Base-by-base conservation (phyloP, 2,888 invertebrate genomes). In the Andrena praecox region DNA sequence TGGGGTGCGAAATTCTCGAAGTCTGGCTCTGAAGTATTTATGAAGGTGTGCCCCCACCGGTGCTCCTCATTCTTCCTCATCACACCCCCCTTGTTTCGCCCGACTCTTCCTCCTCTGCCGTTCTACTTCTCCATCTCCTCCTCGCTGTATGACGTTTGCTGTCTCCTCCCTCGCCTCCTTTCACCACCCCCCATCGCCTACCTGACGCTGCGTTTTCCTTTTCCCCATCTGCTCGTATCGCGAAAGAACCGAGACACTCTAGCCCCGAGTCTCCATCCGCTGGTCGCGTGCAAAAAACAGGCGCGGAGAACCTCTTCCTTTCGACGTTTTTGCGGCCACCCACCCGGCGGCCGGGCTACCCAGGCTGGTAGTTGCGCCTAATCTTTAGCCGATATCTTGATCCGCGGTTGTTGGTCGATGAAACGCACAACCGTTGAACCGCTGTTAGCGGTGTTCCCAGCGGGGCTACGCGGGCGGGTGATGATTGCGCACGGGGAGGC, bases 11-110 rank as follows among this genome's bases (percentile, higher is more conserved):
- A 91, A 90, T 92, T 91, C 88, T 85, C 87, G 78, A 89, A 89
- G 90, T 87, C 92, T 92, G 91, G 85, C 79, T 82, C 85, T 91
- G 92, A 92, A 92, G 91, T 92, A 92, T 92, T 92, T 92, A 92
- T 92, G 91, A 89, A 90, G 88, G 87, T 86, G 84, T 78, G 84
- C 85, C 77, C 81, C 73, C 52, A 72, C 64, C 62, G 78, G 74
- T 60, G 63, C 75, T 54, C 77, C 72, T 76, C 74, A 59, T 84
- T 71, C 63, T 67, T 78, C 85, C 72, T 82, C 75, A 77, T 85
- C 81, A 54, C 62, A 42, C 79, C 59, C 67, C 70, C 66, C 75
- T 70, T 76, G 66, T 74, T 78, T 71, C 83, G 62, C 68, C 48
- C 73, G 66, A 66, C 76, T 76, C 72, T 72, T 81, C 78, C 68